Conservation (phyloP, 2,888 invertebrate genomes). For the Drosophila neoperkinsi region DNA sequence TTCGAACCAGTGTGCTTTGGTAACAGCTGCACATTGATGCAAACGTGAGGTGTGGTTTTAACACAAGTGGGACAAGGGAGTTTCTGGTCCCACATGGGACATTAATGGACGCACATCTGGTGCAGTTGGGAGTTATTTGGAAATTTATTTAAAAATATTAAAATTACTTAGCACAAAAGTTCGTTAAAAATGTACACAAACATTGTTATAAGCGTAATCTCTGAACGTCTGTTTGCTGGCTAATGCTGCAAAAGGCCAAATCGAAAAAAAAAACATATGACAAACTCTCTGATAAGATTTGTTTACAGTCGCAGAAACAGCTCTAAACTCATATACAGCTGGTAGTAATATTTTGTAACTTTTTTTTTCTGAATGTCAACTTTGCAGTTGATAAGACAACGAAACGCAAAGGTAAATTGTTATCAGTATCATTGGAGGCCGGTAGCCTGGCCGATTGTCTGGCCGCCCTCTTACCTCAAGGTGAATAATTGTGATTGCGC, state of each 20-base stretch:
- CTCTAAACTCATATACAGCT: conserved; percentile 11
- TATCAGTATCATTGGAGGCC: conserved; percentile 49
- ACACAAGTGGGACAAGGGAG: conserved; percentile 22
- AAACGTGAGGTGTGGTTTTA: conserved; percentile 22
- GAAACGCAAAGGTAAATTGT: conserved; percentile 43
- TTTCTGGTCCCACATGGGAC: conserved; percentile 20
- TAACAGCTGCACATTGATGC: background rate
- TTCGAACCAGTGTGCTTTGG: conserved; percentile 27
- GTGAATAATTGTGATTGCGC: conserved; percentile 22
- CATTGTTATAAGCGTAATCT: conserved; percentile 15
- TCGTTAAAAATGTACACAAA: conserved; percentile 8
- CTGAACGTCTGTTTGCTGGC: conserved; percentile 17
- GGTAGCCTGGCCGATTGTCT: background rate
- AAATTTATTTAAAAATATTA: conserved; percentile 5
- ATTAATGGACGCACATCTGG: conserved; percentile 7
- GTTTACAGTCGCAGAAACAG: conserved; percentile 22
- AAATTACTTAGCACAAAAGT: conserved; percentile 32
- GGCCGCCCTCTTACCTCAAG: conserved; percentile 19
- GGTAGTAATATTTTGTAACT: conserved; percentile 58
- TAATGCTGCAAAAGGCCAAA: conserved; percentile 22
- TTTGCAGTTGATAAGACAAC: conserved; percentile 58
- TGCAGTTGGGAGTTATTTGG: background rate
- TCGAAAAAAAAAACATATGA: background rate
- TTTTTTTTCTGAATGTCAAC: conserved; percentile 73
- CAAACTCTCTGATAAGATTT: conserved; percentile 63